phyloP scores from a whole-genome alignment of 1,140 invertebrate genomes.

The Oreohelix idahoensis region DNA sequence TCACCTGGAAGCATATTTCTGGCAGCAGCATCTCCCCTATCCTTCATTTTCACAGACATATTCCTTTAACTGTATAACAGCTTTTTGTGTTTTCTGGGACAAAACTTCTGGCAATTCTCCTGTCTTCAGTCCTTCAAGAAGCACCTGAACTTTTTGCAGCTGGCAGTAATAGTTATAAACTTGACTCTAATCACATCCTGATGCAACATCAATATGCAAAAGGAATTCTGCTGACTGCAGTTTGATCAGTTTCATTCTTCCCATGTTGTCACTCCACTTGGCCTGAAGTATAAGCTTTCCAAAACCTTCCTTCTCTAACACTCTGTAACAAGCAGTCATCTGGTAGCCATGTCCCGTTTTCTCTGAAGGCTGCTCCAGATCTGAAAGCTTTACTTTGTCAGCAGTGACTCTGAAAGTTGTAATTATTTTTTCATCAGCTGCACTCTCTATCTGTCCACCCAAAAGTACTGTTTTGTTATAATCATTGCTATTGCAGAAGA shows the following conservation, averaged over 20 bases:
- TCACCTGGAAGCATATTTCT: background rate
- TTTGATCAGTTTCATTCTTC: background rate
- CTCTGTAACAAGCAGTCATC: background rate
- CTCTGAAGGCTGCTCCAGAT: background rate
- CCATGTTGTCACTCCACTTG: background rate
- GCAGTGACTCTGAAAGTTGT: slow-evolving; percentile 1
- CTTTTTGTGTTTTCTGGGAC: slow-evolving; percentile 1
- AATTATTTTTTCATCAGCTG: background rate
- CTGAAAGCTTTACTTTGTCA: background rate
- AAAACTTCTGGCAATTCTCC: slow-evolving; percentile 27
- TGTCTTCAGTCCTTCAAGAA: slow-evolving; percentile 17
- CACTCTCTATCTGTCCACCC: background rate
- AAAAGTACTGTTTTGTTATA: background rate
- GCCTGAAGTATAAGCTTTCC: slow-evolving; percentile 1
- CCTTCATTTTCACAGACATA: background rate
- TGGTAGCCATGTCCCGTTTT: background rate
- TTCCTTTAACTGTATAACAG: background rate
- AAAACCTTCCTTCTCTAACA: slow-evolving; percentile 13
- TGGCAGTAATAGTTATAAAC: background rate
- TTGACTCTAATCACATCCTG: slow-evolving; percentile 16
- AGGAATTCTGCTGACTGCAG: slow-evolving; percentile 3
- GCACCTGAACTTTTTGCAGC: slow-evolving; percentile 7
- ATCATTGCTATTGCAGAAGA: slow-evolving; percentile 17
- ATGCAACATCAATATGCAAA: slow-evolving; percentile 5
- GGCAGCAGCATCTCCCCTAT: background rate